Evolutionary conservation across 2,888 invertebrate genomes (phyloP), one percentile per base, ranked within the genome.

Genomic region (Lumbricus terrestris): DNA sequence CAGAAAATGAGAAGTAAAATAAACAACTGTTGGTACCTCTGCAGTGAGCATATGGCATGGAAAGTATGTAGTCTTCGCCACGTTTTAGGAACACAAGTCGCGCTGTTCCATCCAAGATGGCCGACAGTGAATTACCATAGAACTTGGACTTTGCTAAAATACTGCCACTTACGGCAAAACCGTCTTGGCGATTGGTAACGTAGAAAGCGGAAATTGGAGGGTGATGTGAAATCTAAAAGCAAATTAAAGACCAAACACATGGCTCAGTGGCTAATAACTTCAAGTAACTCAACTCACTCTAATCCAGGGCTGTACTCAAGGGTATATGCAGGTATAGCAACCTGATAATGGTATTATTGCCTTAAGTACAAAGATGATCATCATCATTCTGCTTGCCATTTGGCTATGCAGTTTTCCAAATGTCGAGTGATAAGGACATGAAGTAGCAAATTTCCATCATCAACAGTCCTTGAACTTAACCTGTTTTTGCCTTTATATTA

Each of bases 31-130:
- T 23, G 34, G n/a, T 88, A 94, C 95, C 95, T 95, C 98, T 98
- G 95, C 98, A 98, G 94, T 98, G 98, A 85, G 98, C 98, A 95
- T 98, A 98, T 23, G 98, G 98, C 94, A 98, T 97, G 0, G 97
- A 97, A 91, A 98, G 96, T 85, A 97, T 96, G 95, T 98, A 98
- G 92, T 97, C 97, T 96, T 98, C 98, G 3, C 97, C 98, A 94
- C 98, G 96, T 42, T 97, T 97, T 93, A 97, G 95, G 91, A 98
- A 96, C 90, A 97, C 97, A 91, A 98, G 96, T 91, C 97, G 96
- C 29, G 97, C 98, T 93, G 97, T 96, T 37, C 98, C 98, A 94
- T 98, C 98, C 93, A 98, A 95, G 91, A 98, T 97, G 42, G 98
- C 98, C 6, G 98, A 98, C 90, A 98, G 97, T 83, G 98, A 98